phyloP scores from a whole-genome alignment of 2,797 vertebrate genomes.

The Anguilla anguilla region DNA sequence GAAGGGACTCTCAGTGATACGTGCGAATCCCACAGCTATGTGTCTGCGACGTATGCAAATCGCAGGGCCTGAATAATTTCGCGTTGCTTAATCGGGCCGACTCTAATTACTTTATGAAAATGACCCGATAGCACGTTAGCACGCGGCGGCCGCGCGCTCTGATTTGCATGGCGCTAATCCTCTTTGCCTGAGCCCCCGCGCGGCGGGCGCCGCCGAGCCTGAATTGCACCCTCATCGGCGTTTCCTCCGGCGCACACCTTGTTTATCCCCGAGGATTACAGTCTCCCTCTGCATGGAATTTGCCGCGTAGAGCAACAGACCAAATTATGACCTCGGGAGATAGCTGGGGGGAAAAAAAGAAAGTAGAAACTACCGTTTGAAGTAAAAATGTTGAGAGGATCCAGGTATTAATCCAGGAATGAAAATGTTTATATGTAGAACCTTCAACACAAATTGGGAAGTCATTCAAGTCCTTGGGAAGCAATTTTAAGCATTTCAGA shows the following conservation, averaged over 20 bases:
- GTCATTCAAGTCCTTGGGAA: background rate
- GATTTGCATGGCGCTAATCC: constrained; percentile 60
- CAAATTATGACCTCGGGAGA: background rate
- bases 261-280: background rate
- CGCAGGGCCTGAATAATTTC: constrained; percentile 42
- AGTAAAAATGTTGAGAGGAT: background rate
- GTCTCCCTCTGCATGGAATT: background rate
- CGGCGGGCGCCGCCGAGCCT: constrained; percentile 11
- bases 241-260: background rate
- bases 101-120: constrained; percentile 59
- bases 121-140: constrained; percentile 59
- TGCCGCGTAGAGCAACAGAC: background rate
- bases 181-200: constrained; percentile 29
- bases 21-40: constrained; percentile 4
- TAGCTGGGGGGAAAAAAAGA: background rate
- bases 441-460: background rate
- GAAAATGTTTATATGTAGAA: background rate
- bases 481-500: background rate
- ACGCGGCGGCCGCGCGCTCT: constrained; percentile 50
- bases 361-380: background rate
- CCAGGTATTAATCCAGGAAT: background rate
- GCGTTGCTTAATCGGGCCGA: constrained; percentile 63
- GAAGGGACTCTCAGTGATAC: background rate
- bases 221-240: background rate
- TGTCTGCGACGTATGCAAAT: constrained; percentile 46